phyloP scores from a whole-genome alignment of 92 coral and sea anemone species.

The Nematostella vectensis region DNA sequence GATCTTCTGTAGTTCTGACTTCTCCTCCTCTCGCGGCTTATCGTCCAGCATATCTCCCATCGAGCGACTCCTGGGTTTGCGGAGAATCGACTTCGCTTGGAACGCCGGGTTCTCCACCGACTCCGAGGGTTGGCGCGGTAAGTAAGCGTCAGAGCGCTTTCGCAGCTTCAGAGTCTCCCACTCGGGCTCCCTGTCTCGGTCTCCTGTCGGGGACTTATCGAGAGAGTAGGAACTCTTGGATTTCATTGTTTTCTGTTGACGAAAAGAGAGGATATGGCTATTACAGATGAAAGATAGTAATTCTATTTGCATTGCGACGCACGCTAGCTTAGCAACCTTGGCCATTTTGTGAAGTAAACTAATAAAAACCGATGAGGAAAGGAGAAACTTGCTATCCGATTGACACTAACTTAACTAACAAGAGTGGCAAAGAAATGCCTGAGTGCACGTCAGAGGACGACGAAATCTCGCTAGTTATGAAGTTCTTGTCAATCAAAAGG shows the following conservation, averaged over 20 bases:
- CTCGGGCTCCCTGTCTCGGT: constrained; percentile 21
- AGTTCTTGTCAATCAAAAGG: too few species aligned
- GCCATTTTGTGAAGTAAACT: too few species aligned
- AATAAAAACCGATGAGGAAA: too few species aligned
- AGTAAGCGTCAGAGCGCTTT: constrained; percentile 25
- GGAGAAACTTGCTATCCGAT: too few species aligned
- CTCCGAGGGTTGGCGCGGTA: constrained; percentile 11
- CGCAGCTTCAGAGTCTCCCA: constrained; percentile 73
- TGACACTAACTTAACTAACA: too few species aligned
- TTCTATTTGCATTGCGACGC: background rate
- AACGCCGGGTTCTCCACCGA: background rate
- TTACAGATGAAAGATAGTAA: background rate
- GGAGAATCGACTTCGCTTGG: constrained; percentile 20
- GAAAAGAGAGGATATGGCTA: background rate
- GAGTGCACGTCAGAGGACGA: too few species aligned
- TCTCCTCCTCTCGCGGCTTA: constrained; percentile 36
- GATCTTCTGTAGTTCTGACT: constrained; percentile 60
- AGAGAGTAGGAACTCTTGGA: constrained; percentile 29
- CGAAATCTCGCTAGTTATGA: too few species aligned
- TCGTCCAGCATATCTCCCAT: constrained; percentile 69
- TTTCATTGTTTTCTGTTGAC: constrained; percentile 48
- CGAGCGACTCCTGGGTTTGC: constrained; percentile 83
- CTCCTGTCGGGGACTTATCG: constrained; percentile 12
- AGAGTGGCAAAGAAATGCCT: too few species aligned
- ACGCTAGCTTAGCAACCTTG: too few species aligned